phyloP scores from a whole-genome alignment of 2,113 vertebrate genomes.

The Grus americana region DNA sequence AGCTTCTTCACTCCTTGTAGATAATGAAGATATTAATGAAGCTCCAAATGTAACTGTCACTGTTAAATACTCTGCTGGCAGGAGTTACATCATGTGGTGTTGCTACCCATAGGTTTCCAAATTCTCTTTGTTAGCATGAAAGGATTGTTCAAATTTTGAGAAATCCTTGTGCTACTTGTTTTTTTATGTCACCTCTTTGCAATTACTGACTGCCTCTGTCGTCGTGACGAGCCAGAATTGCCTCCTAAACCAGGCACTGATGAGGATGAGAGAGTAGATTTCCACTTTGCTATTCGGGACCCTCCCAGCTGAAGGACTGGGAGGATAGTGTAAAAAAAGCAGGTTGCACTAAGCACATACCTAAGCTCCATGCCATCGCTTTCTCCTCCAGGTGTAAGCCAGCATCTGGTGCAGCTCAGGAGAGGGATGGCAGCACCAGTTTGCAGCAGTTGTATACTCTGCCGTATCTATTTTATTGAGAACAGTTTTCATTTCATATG shows the following conservation, averaged over 20 bases:
- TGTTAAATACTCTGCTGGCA: background rate
- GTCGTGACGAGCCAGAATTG: background rate
- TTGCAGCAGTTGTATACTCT: background rate
- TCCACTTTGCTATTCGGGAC: background rate
- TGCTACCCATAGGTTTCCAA: background rate
- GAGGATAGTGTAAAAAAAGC: background rate
- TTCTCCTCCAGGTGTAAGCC: background rate
- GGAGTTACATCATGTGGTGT: background rate
- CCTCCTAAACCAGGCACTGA: background rate
- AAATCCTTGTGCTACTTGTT: background rate
- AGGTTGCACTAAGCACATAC: background rate
- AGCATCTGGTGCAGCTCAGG: background rate
- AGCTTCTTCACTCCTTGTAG: background rate
- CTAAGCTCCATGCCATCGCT: background rate
- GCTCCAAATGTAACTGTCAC: background rate
- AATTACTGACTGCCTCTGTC: background rate
- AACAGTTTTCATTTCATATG: background rate
- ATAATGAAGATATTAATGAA: background rate
- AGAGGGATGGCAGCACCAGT: background rate
- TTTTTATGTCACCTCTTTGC: background rate
- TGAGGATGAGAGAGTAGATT: background rate
- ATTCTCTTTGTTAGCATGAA: background rate
- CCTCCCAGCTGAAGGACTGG: background rate
- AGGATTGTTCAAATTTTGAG: background rate
- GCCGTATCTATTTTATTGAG: background rate